Base-by-base conservation (phyloP, 2,113 vertebrate genomes). In the Gadus chalcogrammus region DNA sequence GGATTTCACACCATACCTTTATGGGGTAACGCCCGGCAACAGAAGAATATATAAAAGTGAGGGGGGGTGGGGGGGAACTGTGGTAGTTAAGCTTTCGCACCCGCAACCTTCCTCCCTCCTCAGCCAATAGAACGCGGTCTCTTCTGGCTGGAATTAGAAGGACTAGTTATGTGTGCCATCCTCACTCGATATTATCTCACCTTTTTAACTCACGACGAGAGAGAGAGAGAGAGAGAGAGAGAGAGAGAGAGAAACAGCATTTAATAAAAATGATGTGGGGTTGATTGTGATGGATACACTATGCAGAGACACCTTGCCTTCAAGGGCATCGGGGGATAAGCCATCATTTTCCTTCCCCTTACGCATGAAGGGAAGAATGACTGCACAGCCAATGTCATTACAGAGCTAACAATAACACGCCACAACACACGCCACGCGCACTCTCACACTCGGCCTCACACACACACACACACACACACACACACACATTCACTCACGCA, bases 211-310 rank as follows among this genome's bases (percentile, higher is more conserved):
- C 83, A 86, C 61, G 65, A 76, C 77, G n/a, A n/a, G n/a, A n/a
- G n/a, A n/a, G n/a, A n/a, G n/a, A n/a, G n/a, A n/a, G n/a, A n/a
- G n/a, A n/a, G n/a, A n/a, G n/a, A n/a, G n/a, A n/a, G n/a, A n/a
- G n/a, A n/a, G 63, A 61, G 20, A 20, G 27, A 22, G 28, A 73
- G 58, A 60, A 15, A 77, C 73, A 71, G 81, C 85, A 86, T 90
- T 90, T 90, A 88, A 90, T 89, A 90, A 89, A 90, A 92, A 91
- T 92, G 87, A 92, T 91, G 76, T 87, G 72, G 79, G 71, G 81
- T 91, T 91, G 91, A 92, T 92, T 92, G 89, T 91, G 91, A 92
- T 92, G 87, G 89, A 92, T 92, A 84, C 85, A 89, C 87, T 87
- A 83, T 79, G 86, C 66, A 84, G 84, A 90, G 87, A 91, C 88